A percentile compares a stretch with the other conserved stretches of the same genome.
Evolutionary conservation across 2,113 vertebrate species (phyloP).

Genomic region (Dipodomys spectabilis): DNA sequence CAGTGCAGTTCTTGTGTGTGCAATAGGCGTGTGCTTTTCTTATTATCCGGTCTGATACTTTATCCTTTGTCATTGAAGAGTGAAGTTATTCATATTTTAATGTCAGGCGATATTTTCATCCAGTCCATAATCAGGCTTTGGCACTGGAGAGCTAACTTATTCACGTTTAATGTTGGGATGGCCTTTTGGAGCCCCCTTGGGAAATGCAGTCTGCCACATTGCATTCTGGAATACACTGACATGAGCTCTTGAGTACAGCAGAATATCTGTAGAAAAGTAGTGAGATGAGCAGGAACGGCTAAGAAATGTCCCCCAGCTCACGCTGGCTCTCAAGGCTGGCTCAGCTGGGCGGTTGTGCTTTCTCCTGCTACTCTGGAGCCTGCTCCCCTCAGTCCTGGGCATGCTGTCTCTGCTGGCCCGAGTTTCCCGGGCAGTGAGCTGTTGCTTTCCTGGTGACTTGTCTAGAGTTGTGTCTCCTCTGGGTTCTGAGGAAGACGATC

Average conservation of each 20-base stretch:
- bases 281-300: too few species aligned
- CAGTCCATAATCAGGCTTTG: neutral
- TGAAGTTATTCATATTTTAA: neutral
- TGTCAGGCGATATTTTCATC: neutral
- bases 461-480: neutral
- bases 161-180: too few species aligned
- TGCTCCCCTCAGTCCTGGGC: fast-evolving
- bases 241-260: too few species aligned
- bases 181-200: neutral
- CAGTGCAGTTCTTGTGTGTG: neutral
- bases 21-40: neutral
- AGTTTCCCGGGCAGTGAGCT: neutral
- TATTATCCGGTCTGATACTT: neutral
- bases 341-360: too few species aligned
- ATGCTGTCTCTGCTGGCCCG: neutral
- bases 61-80: neutral
- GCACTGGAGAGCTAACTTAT: too few species aligned
- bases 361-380: too few species aligned
- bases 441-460: neutral
- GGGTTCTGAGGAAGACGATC: too few species aligned
- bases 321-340: neutral
- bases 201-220: neutral
- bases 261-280: neutral
- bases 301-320: neutral
- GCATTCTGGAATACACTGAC: neutral